Conservation (phyloP, 2,888 invertebrate species). For the Sericinus montela region DNA sequence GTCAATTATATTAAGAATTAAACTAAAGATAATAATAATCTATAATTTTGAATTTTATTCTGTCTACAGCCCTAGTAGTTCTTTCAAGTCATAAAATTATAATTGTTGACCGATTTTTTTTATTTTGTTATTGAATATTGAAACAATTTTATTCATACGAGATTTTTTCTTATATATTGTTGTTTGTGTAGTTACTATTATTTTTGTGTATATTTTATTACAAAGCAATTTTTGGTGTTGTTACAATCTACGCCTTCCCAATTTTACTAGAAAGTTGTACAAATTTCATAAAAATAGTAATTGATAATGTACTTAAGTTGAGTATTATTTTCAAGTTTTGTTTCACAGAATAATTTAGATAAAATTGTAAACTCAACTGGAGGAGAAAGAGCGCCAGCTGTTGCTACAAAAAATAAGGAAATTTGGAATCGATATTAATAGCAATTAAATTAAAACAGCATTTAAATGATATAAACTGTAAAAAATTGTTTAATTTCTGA, state of each 20-base stretch:
- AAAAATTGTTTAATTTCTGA: neutral
- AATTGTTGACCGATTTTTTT: neutral
- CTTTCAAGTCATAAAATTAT: neutral
- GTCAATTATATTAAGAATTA: too few relatives aligned
- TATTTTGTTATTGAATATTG: neutral
- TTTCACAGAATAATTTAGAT: neutral
- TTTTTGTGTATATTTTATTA: constrained; percentile 2
- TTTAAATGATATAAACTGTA: too few relatives aligned
- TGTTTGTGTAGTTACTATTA: too few relatives aligned
- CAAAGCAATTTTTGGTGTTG: constrained; percentile 8
- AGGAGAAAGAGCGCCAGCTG: too few relatives aligned
- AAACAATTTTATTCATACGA: neutral
- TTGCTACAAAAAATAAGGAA: too few relatives aligned
- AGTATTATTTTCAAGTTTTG: neutral
- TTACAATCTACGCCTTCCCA: constrained; percentile 3
- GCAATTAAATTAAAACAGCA: neutral
- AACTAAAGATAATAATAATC: too few relatives aligned
- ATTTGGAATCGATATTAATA: too few relatives aligned
- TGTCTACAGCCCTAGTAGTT: too few relatives aligned
- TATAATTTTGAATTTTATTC: too few relatives aligned
- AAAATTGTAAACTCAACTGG: too few relatives aligned
- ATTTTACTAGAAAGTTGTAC: neutral
- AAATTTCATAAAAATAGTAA: neutral
- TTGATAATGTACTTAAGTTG: constrained; percentile 11
- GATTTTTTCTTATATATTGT: constrained; percentile 3